phyloP scores from a whole-genome alignment of 2,888 invertebrate genomes.

The Meganola albula region DNA sequence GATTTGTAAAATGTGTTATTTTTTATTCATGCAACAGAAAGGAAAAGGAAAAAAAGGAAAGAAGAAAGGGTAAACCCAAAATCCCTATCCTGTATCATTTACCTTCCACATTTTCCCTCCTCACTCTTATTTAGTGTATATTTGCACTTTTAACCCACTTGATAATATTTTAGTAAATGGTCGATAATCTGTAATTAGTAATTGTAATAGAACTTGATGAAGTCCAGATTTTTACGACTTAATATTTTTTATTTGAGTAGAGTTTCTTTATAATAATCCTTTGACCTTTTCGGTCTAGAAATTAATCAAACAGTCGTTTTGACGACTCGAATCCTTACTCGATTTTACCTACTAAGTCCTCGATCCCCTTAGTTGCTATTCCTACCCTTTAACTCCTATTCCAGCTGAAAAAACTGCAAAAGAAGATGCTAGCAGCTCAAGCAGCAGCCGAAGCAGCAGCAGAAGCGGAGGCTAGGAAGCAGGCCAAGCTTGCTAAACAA shows the following conservation, averaged over 20 bases:
- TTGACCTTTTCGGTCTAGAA: no score
- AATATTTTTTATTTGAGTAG: no score
- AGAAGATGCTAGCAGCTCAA: constrained; percentile 44
- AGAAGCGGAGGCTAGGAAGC: neutral
- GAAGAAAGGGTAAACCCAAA: constrained; percentile 45
- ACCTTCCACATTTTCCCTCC: neutral
- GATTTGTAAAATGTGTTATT: no score
- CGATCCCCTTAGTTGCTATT: no score
- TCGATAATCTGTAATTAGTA: no score
- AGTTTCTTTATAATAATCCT: no score
- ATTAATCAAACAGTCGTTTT: no score
- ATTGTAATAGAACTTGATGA: no score
- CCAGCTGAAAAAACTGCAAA: constrained; percentile 51
- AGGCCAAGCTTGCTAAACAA: neutral
- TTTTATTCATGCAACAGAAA: constrained; percentile 51
- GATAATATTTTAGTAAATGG: no score
- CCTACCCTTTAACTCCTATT: constrained; percentile 17
- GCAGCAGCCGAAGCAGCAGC: constrained; percentile 26
- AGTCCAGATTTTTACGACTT: no score
- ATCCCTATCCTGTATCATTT: constrained; percentile 6
- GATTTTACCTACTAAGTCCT: constrained; percentile 32
- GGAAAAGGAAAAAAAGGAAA: constrained; percentile 66
- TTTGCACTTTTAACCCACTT: no score
- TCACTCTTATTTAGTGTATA: neutral
- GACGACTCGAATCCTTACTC: no score